A percentile compares a stretch with the other conserved stretches of the same genome.
phyloP scores from a whole-genome alignment of 1,140 invertebrate species.

The Drosophila pruinosa region DNA sequence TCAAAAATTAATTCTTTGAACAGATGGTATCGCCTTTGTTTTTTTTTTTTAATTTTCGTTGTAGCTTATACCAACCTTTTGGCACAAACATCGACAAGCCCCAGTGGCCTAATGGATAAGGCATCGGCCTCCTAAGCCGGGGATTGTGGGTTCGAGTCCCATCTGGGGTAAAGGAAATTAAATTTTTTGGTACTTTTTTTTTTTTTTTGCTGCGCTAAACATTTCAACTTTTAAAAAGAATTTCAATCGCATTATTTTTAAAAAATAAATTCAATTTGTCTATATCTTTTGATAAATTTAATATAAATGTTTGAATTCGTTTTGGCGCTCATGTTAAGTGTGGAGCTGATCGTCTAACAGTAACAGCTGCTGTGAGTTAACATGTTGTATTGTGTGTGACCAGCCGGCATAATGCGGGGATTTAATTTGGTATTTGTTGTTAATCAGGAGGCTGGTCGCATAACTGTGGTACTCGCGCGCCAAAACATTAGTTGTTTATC shows the following conservation, averaged over 20 bases:
- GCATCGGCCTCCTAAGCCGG: slow-evolving; percentile 75
- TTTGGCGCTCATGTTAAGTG: not conserved
- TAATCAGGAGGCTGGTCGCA: slow-evolving; percentile 14
- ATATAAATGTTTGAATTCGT: not conserved
- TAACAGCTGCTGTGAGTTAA: slow-evolving; percentile 3
- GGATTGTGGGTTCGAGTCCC: slow-evolving; percentile 75
- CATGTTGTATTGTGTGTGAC: not conserved
- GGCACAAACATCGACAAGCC: not conserved
- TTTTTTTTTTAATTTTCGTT: not conserved
- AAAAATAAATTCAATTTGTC: too few relatives aligned
- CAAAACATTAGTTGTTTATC: slow-evolving; percentile 49
- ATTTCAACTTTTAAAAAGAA: not conserved
- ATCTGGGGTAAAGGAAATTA: slow-evolving; percentile 34
- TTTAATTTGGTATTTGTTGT: slow-evolving; percentile 19
- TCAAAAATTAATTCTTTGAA: not conserved
- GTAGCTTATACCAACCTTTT: not conserved
- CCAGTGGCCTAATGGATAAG: slow-evolving; percentile 73
- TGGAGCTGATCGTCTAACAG: not conserved
- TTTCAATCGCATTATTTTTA: not conserved
- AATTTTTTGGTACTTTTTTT: not conserved
- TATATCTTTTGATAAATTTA: not conserved
- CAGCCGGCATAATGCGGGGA: not conserved
- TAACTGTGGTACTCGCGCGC: slow-evolving; percentile 24
- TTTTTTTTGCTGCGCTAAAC: slow-evolving; percentile 6
- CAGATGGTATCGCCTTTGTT: not conserved